These are phyloP conservation scores for Pristionchus entomophagus DNA, from an alignment of 2,888 invertebrate species.

Conservation along the genomic window DNA sequence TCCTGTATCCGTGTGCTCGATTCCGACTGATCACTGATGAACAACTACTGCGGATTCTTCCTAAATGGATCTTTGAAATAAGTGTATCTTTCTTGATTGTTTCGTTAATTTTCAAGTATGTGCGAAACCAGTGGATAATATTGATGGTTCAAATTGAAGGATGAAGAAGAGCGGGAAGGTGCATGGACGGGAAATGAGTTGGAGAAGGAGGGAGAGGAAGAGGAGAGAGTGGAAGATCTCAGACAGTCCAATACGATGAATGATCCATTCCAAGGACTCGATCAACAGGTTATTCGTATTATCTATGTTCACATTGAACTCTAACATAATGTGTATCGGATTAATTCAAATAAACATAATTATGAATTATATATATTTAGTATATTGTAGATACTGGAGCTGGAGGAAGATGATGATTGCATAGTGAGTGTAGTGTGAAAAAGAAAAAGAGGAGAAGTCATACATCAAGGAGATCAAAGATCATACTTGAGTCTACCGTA, in stretches of 20 bases:
- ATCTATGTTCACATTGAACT: too few relatives aligned
- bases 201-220: neutral
- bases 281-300: neutral
- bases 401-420: neutral
- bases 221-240: neutral
- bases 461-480: too few relatives aligned
- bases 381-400: neutral
- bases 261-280: neutral
- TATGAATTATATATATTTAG: too few relatives aligned
- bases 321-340: too few relatives aligned
- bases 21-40: constrained; percentile 12
- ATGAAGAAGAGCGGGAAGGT: neutral
- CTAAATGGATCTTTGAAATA: constrained; percentile 37
- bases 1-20: constrained; percentile 23
- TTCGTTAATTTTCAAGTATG: neutral
- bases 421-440: neutral
- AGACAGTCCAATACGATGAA: neutral
- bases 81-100: neutral
- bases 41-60: neutral
- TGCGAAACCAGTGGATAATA: neutral
- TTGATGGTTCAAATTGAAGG: too few relatives aligned
- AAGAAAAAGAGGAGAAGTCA: neutral
- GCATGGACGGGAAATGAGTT: neutral
- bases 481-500: too few relatives aligned
- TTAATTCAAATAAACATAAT: too few relatives aligned